Conservation (phyloP, 2,113 vertebrate species). For the Spermophilus dauricus region DNA sequence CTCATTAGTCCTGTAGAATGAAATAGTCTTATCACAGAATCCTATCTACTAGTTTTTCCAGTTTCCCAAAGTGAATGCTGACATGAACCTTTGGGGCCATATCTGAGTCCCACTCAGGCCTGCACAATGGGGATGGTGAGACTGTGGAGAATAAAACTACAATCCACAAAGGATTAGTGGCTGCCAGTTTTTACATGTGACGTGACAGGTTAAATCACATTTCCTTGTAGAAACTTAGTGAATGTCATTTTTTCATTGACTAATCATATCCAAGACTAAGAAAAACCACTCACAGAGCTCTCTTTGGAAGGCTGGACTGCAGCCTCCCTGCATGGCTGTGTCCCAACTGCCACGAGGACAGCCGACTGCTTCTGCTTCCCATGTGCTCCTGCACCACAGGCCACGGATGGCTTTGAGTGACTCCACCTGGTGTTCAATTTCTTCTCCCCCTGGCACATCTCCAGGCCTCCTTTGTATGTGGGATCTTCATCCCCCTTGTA, state of each 20-base stretch:
- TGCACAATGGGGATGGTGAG: fast-evolving
- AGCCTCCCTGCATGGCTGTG: neutral
- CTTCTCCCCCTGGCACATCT: fast-evolving
- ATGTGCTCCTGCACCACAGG: neutral
- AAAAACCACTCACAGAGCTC: neutral
- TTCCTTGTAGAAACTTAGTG: neutral
- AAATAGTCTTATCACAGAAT: neutral
- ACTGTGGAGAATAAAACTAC: neutral
- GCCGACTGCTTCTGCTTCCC: neutral
- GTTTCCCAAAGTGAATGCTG: neutral
- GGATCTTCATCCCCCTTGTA: fast-evolving
- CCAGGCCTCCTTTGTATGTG: neutral
- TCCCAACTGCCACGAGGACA: fast-evolving
- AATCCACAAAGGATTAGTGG: neutral
- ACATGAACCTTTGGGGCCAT: neutral
- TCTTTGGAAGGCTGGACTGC: neutral
- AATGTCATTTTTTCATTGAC: neutral
- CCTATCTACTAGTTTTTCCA: neutral
- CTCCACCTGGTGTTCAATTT: fast-evolving
- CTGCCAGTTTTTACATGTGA: fast-evolving
- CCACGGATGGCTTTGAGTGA: fast-evolving
- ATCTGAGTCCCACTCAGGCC: fast-evolving
- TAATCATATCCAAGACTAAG: neutral
- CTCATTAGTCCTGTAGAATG: neutral
- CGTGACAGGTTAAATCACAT: fast-evolving